These are phyloP conservation scores for Sphecodes monilicornis DNA, from an alignment of 2,888 invertebrate genomes.

Conservation along the genomic window DNA sequence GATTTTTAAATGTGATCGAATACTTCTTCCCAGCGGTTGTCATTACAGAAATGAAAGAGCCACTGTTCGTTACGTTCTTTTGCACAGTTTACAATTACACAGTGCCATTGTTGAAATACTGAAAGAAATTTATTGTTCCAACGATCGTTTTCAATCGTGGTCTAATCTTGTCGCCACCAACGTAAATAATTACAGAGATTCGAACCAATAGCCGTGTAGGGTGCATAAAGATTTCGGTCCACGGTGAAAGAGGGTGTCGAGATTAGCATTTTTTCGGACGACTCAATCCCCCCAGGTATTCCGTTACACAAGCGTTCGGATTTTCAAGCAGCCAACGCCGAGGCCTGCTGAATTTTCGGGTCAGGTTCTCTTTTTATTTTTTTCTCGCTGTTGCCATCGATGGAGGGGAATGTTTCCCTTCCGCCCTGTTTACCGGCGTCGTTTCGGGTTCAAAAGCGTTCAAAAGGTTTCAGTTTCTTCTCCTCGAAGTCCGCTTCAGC, in stretches of 20 bases:
- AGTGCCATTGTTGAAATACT: too few species aligned
- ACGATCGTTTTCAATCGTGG: not conserved
- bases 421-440: conserved; percentile 11
- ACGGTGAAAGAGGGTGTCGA: not conserved
- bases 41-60: too few species aligned
- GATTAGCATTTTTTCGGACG: not conserved
- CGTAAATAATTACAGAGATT: not conserved
- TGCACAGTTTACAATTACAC: too few species aligned
- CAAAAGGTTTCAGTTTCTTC: conserved; percentile 35
- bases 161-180: not conserved
- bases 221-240: not conserved
- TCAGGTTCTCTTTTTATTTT: not conserved
- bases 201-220: not conserved
- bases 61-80: too few species aligned
- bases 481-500: not conserved
- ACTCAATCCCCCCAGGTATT: not conserved
- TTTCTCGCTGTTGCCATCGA: not conserved
- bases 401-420: not conserved
- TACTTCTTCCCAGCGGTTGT: too few species aligned
- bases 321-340: not conserved
- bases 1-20: too few species aligned
- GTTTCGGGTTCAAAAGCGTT: conserved; percentile 17
- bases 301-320: not conserved
- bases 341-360: not conserved
- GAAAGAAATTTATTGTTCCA: not conserved